Evolutionary conservation across 35 echinoderm and acorn worm genomes (phyloP).

Genomic region (Ophiothrix spiculata): DNA sequence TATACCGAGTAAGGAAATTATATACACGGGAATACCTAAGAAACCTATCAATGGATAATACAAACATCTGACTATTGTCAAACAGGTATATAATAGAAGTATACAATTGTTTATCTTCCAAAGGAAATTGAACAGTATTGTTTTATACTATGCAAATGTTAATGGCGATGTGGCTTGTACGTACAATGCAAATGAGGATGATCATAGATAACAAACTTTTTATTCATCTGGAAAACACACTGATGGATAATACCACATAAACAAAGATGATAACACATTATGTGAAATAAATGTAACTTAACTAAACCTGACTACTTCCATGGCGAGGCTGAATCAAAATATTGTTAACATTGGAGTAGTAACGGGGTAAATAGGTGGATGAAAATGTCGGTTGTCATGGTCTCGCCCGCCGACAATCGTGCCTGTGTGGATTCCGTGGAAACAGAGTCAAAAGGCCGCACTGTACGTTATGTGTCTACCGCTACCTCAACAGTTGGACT

Average conservation of each 20-base stretch:
- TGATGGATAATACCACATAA: too few species aligned
- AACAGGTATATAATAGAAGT: not conserved
- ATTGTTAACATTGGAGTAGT: not conserved
- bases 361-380: not conserved
- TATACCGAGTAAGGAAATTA: not conserved
- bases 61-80: not conserved
- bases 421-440: conserved; percentile 41
- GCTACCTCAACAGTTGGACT: conserved; percentile 15
- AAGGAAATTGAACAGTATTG: not conserved
- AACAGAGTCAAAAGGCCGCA: conserved; percentile 9
- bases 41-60: not conserved
- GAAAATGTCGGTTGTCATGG: conserved; percentile 48
- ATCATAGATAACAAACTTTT: not conserved
- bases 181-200: not conserved
- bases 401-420: conserved; percentile 56
- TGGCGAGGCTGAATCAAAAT: not conserved
- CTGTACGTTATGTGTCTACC: conserved; percentile 3
- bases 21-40: not conserved
- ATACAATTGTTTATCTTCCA: not conserved
- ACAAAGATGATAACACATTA: not conserved
- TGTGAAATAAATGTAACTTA: not conserved
- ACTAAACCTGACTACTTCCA: conserved; percentile 5
- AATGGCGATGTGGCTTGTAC: not conserved
- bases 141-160: not conserved
- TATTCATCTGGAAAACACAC: not conserved